Base-by-base conservation (phyloP, 2,888 invertebrate genomes). In the Eupithecia exiguata region DNA sequence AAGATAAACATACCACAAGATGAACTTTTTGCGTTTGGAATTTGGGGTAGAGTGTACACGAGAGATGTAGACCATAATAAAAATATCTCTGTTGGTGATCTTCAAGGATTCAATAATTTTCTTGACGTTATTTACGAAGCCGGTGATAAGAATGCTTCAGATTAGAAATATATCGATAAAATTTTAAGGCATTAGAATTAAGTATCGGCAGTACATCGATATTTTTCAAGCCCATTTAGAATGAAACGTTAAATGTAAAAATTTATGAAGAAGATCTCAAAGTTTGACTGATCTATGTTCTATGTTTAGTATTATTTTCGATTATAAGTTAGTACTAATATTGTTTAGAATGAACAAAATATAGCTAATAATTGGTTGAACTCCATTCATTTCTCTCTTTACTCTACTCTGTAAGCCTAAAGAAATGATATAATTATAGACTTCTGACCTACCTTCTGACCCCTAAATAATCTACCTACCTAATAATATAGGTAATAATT, bases 21-120 rank as follows among this genome's bases (percentile, higher is more conserved):
- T 38, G 87, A 92, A 21, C 75, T 96, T 4, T 76, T 95, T 4
- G 84, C 95, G 0, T 95, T 95, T 79, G 95, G 88, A 10, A 83
- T 93, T 53, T 94, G 90, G 90, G 91, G 92, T 14, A 85, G 95
- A 71, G 85, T 95, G 14, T 95, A 88, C 75, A 90, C 88, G 0
- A 91, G 93, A 84, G 95, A 95, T 83, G 91, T 93, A 16, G 87
- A 88, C 72, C 86, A 90, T 65, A 91, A 88, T 30, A 76, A 76
- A 69, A 36, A 74, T 71, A 83, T 77, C 6, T 82, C 88, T 0
- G 83, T 84, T 4, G 86, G 88, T 68, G 93, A 93, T 73, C 38
- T 86, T 10, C 75, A 83, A 2, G 79, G 79, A 12, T 92, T 87
- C 71, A 81, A 86, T 30, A 84, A 85, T 72, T 77, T 91, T 0